These are phyloP conservation scores for Embiotoca jacksoni DNA, from an alignment of 2,113 vertebrate genomes.

Conservation along the genomic window DNA sequence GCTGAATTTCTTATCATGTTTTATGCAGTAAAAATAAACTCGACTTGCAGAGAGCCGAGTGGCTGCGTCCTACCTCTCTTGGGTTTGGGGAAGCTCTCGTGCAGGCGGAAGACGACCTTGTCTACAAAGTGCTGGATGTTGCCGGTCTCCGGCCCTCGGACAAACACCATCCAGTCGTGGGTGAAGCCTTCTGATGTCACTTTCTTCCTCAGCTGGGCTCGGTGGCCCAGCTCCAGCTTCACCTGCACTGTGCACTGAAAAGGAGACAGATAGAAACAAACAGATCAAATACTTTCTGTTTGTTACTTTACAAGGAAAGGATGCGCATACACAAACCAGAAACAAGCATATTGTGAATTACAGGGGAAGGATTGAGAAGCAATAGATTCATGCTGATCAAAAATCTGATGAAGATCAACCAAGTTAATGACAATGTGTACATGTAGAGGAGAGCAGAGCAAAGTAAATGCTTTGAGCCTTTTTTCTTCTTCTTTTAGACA, in stretches of 20 bases:
- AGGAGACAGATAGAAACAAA: background rate
- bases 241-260: slow-evolving; percentile 97
- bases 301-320: background rate
- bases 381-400: too few species aligned
- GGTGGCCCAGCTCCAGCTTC: slow-evolving; percentile 97
- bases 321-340: too few species aligned
- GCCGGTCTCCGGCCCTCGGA: slow-evolving; percentile 95
- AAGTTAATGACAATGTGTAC: too few species aligned
- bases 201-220: slow-evolving; percentile 96
- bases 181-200: slow-evolving; percentile 97
- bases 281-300: background rate
- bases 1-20: too few species aligned
- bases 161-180: slow-evolving; percentile 99
- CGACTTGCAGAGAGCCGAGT: background rate
- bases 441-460: too few species aligned
- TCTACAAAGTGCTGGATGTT: slow-evolving; percentile 99
- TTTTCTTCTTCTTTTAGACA: too few species aligned
- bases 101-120: slow-evolving; percentile 96
- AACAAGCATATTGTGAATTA: too few species aligned
- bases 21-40: too few species aligned
- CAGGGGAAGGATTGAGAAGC: too few species aligned
- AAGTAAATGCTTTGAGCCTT: too few species aligned
- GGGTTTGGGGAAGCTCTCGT: slow-evolving; percentile 98
- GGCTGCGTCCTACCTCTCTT: slow-evolving; percentile 89
- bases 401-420: too few species aligned